phyloP scores from a whole-genome alignment of 2,888 invertebrate species.

The Tipula lateralis region DNA sequence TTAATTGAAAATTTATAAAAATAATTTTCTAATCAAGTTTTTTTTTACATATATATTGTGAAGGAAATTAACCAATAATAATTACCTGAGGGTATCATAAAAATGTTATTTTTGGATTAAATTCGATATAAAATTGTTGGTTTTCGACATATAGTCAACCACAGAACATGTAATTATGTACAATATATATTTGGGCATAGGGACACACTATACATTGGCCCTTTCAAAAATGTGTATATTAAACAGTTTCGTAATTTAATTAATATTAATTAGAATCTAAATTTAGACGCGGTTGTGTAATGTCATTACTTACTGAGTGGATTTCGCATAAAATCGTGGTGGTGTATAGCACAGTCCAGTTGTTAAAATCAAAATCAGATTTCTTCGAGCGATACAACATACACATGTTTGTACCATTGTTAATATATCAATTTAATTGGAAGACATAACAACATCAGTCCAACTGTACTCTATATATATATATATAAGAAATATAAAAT shows the following conservation, averaged over 20 bases:
- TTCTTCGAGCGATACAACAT: background rate
- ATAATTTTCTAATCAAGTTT: background rate
- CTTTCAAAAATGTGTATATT: background rate
- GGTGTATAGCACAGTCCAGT: background rate
- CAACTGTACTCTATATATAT: background rate
- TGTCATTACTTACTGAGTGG: too few relatives aligned
- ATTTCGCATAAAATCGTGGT: background rate
- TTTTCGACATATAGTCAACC: background rate
- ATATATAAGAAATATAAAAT: background rate
- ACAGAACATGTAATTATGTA: background rate
- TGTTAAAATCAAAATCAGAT: background rate
- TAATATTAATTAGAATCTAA: background rate
- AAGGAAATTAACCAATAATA: background rate
- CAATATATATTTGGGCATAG: background rate
- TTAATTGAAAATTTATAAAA: background rate
- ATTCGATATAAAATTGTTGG: background rate
- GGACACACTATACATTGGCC: background rate
- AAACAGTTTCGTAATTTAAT: background rate
- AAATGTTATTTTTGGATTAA: background rate
- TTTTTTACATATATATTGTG: too few relatives aligned
- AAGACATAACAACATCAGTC: background rate
- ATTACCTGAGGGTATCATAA: background rate
- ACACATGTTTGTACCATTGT: background rate
- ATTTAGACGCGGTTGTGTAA: background rate
- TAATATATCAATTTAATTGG: background rate